Base-by-base conservation (phyloP, 2,888 invertebrate genomes). In the Chrysotoxum bicinctum region DNA sequence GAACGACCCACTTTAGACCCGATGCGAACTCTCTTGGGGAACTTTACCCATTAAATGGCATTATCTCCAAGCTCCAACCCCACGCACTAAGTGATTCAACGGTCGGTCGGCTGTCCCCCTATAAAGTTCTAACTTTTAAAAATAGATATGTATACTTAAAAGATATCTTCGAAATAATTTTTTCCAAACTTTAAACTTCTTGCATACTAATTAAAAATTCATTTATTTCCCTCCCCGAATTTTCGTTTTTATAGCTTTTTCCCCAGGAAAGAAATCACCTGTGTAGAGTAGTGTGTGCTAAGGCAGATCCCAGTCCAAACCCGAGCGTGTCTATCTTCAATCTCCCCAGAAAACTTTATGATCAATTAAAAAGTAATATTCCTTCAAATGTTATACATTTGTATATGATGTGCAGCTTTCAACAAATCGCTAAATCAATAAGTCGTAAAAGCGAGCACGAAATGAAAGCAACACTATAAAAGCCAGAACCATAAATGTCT, bases 401-500 rank as follows among this genome's bases (percentile, higher is more conserved):
- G 30, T 66, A n/a, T 48, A 45, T 64, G n/a, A 6, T 45, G 7
- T 45, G 3, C 60, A 26, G 62, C 78, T 48, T 54, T 48, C 58
- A 73, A 70, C 72, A 83, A 83, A 83, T 69, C 52, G 56, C 45
- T 74, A 64, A 83, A 79, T 83, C 83, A 79, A 83, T 83, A 83
- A 78, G 54, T 64, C 75, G 37, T 81, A 70, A 81, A 79, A 73
- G n/a, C 8, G 2, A 60, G 50, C 48, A 35, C 37, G 30, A 48
- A 72, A 45, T 4, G 21, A 26, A 52, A 66, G 50, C 5, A 66
- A 50, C 32, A 66, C 82, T 78, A 50, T 75, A 74, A 74, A 84
- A 74, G 70, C 58, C 50, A 70, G 52, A 75, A 68, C 40, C 66
- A 74, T 70, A 70, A 76, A 66, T 64, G 68, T 45, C 35, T 30